Conservation (phyloP, 2,113 vertebrate genomes). For the Podarcis muralis region DNA sequence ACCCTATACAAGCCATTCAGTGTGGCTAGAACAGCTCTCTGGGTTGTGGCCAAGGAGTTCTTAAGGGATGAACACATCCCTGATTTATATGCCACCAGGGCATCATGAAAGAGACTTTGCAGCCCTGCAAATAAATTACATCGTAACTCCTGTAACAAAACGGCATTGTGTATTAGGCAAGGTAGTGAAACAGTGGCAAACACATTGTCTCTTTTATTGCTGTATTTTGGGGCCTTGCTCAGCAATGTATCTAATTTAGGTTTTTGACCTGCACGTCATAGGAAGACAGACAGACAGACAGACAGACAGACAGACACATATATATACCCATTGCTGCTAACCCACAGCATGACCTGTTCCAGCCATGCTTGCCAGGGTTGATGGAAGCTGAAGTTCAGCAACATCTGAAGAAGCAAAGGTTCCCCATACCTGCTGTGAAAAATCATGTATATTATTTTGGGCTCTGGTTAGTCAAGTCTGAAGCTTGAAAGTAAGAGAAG, state of each 20-base stretch:
- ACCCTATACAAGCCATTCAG: not conserved
- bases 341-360: not conserved
- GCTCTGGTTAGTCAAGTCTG: not conserved
- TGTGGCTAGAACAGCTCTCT: not conserved
- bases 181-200: not conserved
- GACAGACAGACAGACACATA: no score
- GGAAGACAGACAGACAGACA: no score
- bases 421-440: no score
- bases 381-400: no score
- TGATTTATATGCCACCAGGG: not conserved
- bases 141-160: not conserved
- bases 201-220: not conserved
- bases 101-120: not conserved
- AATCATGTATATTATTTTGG: not conserved
- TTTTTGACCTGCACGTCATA: not conserved
- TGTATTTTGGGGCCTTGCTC: not conserved
- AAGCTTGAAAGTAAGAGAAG: not conserved
- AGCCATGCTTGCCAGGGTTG: not conserved
- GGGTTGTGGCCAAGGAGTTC: not conserved
- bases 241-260: not conserved
- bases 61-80: not conserved
- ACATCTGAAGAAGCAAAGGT: no score
- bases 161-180: not conserved
- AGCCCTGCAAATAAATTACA: slow-evolving; percentile 34
- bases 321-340: no score